These are phyloP conservation scores for Anguilla rostrata DNA, from an alignment of 2,113 vertebrate species.

Conservation along the genomic window DNA sequence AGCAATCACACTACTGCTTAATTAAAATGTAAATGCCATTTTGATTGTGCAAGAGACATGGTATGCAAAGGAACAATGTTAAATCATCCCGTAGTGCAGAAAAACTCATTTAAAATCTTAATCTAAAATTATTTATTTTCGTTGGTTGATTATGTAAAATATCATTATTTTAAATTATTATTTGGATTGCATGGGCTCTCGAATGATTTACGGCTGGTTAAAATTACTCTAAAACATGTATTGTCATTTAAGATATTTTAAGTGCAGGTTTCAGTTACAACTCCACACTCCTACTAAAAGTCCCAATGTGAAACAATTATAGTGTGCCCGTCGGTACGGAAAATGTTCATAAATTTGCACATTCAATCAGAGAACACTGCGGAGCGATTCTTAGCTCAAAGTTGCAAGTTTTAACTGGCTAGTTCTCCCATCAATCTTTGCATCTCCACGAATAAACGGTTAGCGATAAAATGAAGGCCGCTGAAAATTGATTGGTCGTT, in stretches of 20 bases:
- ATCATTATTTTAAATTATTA: too few species aligned
- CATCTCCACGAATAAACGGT: not conserved
- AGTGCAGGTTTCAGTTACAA: not conserved
- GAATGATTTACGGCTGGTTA: too few species aligned
- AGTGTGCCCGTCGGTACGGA: not conserved
- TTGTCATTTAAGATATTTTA: not conserved
- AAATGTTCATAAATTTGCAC: not conserved
- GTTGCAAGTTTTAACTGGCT: conserved; percentile 4
- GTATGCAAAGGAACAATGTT: too few species aligned
- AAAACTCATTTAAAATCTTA: too few species aligned
- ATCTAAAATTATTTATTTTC: too few species aligned
- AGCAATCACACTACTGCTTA: too few species aligned
- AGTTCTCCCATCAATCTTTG: not conserved
- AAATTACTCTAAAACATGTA: too few species aligned
- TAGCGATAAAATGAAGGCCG: not conserved
- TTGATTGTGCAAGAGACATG: too few species aligned
- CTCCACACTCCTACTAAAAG: not conserved
- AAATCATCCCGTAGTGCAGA: too few species aligned
- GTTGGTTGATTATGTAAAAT: too few species aligned
- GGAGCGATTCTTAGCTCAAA: not conserved
- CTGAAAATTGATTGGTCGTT: conserved; percentile 31
- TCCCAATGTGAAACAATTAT: not conserved
- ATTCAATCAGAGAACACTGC: not conserved
- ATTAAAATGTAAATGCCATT: too few species aligned
- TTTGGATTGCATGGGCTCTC: too few species aligned